These are phyloP conservation scores for Erpobdella octoculata DNA, from an alignment of 2,888 invertebrate genomes.

Conservation along the genomic window DNA sequence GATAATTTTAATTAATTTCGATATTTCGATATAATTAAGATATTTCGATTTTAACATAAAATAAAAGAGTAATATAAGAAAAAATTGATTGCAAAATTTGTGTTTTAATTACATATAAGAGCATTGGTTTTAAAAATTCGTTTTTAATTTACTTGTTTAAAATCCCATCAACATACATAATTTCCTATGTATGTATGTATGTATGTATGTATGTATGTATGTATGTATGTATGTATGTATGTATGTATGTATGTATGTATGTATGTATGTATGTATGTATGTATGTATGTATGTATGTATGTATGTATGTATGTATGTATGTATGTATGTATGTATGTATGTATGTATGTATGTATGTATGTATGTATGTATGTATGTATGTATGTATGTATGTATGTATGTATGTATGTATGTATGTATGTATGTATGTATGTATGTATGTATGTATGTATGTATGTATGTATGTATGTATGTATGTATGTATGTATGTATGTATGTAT, in stretches of 20 bases:
- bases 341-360: not conserved
- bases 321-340: not conserved
- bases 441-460: not conserved
- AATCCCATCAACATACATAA: too few species aligned
- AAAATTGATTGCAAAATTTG: too few species aligned
- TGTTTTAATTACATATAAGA: too few species aligned
- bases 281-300: not conserved
- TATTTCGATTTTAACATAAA: too few species aligned
- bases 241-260: not conserved
- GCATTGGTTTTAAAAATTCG: too few species aligned
- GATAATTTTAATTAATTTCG: too few species aligned
- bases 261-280: not conserved
- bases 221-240: not conserved
- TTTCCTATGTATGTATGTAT: too few species aligned
- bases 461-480: not conserved
- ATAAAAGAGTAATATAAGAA: too few species aligned
- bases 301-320: not conserved
- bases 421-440: conserved; percentile 1
- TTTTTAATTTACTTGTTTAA: too few species aligned
- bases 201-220: too few species aligned
- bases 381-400: not conserved
- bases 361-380: not conserved
- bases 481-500: not conserved
- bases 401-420: not conserved
- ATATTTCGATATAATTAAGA: too few species aligned